A percentile compares a stretch with the other conserved stretches of the same genome.
Evolutionary conservation across 2,888 invertebrate genomes (phyloP).

Genomic region (Cremastobaeus sp.): DNA sequence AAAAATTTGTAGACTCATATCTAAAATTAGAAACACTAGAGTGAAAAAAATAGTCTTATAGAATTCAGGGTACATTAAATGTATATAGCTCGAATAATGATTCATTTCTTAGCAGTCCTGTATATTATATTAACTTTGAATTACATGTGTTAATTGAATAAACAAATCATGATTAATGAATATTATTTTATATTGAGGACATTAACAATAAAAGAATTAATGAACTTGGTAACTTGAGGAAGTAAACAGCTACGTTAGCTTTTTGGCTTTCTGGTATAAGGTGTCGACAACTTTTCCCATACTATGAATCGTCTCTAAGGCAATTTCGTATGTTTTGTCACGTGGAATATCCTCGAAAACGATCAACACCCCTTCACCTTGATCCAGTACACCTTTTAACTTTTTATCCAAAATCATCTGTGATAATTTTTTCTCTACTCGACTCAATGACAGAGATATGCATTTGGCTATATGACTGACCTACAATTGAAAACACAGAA

Average conservation of each 20-base stretch:
- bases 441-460: constrained; percentile 92
- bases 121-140: too few species aligned
- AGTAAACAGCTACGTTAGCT: constrained; percentile 87
- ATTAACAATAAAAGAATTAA: too few species aligned
- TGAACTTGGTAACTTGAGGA: too few species aligned
- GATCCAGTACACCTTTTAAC: constrained; percentile 97
- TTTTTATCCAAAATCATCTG: constrained; percentile 99
- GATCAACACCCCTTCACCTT: constrained; percentile 98
- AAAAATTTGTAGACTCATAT: too few species aligned
- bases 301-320: constrained; percentile 97
- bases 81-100: too few species aligned
- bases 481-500: constrained; percentile 53
- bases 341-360: constrained; percentile 97
- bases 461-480: constrained; percentile 93
- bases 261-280: constrained; percentile 99
- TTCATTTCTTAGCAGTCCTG: too few species aligned
- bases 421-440: constrained; percentile 98
- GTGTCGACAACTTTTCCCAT: constrained; percentile 99
- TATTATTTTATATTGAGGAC: too few species aligned
- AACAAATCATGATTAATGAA: too few species aligned
- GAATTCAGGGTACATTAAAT: too few species aligned
- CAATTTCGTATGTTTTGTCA: constrained; percentile 98
- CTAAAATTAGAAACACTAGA: too few species aligned
- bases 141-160: too few species aligned
- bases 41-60: too few species aligned